phyloP scores from a whole-genome alignment of 23 tunicate genomes.

The Ciona savignyi region DNA sequence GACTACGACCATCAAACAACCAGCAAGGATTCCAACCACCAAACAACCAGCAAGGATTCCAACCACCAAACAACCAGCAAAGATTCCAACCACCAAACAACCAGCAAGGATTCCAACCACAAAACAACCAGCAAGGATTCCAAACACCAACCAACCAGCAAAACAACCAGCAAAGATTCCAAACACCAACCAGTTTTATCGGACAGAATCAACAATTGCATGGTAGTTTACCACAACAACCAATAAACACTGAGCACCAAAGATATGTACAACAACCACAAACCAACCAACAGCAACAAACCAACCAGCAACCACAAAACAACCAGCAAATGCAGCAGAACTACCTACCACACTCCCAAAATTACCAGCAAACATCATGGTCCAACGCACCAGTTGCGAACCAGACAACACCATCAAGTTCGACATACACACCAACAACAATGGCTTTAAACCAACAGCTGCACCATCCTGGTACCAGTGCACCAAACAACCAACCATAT shows the following conservation, averaged over 20 bases:
- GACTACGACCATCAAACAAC: too few relatives aligned
- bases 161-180: too few relatives aligned
- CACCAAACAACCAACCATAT: conserved; percentile 8
- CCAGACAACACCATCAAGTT: neutral
- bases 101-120: too few relatives aligned
- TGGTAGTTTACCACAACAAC: neutral
- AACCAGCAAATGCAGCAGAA: conserved; percentile 5
- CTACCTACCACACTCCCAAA: neutral
- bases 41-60: too few relatives aligned
- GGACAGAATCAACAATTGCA: too few relatives aligned
- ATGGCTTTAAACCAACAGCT: neutral
- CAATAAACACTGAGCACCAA: neutral
- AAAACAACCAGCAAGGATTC: too few relatives aligned
- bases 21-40: too few relatives aligned
- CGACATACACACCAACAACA: neutral
- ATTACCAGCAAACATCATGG: conserved; percentile 2
- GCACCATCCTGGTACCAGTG: neutral
- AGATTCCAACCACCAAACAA: too few relatives aligned
- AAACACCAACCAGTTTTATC: too few relatives aligned
- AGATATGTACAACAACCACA: neutral
- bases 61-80: too few relatives aligned
- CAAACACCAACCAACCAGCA: too few relatives aligned
- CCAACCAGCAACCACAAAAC: neutral
- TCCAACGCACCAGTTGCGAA: neutral
- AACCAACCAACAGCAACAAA: neutral